phyloP scores from a whole-genome alignment of 2,797 vertebrate species.

The Clarias platycephalus region DNA sequence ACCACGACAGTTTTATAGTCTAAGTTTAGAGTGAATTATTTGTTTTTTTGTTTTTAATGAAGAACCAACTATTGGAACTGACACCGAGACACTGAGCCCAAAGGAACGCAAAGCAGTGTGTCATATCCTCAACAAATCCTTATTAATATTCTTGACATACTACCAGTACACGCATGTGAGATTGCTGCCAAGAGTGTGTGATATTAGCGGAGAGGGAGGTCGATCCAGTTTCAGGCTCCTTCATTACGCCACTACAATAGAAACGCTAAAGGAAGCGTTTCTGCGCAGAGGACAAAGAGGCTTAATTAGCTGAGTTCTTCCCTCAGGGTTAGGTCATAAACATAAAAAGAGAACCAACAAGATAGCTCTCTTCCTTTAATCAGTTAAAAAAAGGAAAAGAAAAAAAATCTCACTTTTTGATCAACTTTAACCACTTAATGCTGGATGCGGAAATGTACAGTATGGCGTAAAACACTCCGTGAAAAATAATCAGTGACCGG shows the following conservation, averaged over 20 bases:
- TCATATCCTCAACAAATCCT: not conserved
- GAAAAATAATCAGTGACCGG: not conserved
- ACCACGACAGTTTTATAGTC: not conserved
- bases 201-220: not conserved
- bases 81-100: not conserved
- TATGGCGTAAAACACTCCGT: not conserved
- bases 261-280: constrained; percentile 60
- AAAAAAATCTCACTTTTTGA: not conserved
- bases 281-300: constrained; percentile 60
- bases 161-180: not conserved
- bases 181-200: not conserved
- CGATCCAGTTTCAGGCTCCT: not conserved
- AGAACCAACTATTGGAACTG: not conserved
- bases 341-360: constrained; percentile 58
- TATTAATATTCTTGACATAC: not conserved
- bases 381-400: not conserved
- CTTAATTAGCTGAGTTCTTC: constrained; percentile 64
- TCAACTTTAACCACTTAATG: not conserved
- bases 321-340: constrained; percentile 57
- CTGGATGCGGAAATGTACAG: not conserved
- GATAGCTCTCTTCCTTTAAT: constrained; percentile 1
- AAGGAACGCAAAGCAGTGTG: not conserved
- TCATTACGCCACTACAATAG: constrained; percentile 6
- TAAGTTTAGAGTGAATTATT: not conserved
- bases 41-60: not conserved